Evolutionary conservation across 2,797 vertebrate genomes (phyloP).

Genomic region (Gephyroberyx darwinii): DNA sequence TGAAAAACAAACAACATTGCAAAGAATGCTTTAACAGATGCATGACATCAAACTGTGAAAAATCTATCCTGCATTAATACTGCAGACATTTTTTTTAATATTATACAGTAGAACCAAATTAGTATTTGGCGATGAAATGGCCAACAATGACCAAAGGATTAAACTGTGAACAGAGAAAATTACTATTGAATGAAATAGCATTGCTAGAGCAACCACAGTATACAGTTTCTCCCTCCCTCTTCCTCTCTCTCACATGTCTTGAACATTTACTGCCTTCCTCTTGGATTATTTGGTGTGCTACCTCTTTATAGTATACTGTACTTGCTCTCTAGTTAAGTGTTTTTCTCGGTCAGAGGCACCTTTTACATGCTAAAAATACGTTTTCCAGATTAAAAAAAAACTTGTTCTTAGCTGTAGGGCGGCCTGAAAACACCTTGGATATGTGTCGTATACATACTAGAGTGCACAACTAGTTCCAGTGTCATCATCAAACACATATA

Average conservation of each 20-base stretch:
- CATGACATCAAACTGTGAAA: no score
- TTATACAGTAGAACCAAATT: no score
- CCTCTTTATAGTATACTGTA: no score
- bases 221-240: neutral
- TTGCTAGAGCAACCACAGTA: neutral
- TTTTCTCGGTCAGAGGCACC: no score
- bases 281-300: no score
- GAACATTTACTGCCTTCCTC: neutral
- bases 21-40: no score
- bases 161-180: neutral
- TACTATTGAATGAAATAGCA: neutral
- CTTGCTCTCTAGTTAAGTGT: no score
- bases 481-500: constrained; percentile 27
- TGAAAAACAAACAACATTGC: no score
- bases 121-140: no score
- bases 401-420: no score
- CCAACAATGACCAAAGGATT: neutral
- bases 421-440: neutral
- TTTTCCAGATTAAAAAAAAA: neutral
- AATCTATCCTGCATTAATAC: no score
- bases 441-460: neutral
- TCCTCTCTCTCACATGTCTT: neutral
- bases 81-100: no score
- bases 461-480: constrained; percentile 17
- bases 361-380: neutral